A percentile compares a stretch with the other conserved stretches of the same genome.
Conservation (phyloP, 1,140 invertebrate species). For the Cyphomyrmex costatus region DNA sequence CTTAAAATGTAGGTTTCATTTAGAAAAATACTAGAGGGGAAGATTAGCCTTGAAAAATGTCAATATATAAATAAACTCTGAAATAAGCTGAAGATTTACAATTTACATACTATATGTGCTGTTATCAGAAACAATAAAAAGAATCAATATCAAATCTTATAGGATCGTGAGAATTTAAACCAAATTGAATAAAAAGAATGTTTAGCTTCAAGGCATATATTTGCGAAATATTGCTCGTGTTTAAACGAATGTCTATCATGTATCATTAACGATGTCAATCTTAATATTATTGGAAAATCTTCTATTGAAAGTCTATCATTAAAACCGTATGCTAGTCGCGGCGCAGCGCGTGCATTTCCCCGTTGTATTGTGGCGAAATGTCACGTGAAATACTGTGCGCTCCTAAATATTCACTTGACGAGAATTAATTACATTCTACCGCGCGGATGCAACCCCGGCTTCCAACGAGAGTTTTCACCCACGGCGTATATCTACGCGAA, state of each 20-base stretch:
- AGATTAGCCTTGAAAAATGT: not conserved
- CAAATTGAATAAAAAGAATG: conserved; percentile 1
- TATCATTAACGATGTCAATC: not conserved
- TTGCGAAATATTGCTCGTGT: not conserved
- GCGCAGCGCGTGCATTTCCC: conserved; percentile 8
- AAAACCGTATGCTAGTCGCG: conserved; percentile 1
- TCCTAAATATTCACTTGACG: conserved; percentile 49
- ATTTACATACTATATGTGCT: no score
- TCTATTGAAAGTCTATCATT: conserved; percentile 40
- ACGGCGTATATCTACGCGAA: not conserved
- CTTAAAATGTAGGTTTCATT: not conserved
- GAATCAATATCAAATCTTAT: no score
- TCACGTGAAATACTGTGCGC: conserved; percentile 22
- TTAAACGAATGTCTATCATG: not conserved
- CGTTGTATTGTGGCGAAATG: conserved; percentile 28
- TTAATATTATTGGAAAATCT: conserved; percentile 20
- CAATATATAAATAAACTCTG: not conserved
- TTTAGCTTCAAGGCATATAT: not conserved
- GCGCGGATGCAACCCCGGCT: conserved; percentile 2
- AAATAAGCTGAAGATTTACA: not conserved
- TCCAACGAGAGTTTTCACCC: not conserved
- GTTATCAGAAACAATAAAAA: not conserved
- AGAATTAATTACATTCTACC: conserved; percentile 45
- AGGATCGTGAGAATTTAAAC: no score
- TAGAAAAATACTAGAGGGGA: not conserved